Conservation (phyloP, 2,113 vertebrate genomes). For the Mustela nigripes region DNA sequence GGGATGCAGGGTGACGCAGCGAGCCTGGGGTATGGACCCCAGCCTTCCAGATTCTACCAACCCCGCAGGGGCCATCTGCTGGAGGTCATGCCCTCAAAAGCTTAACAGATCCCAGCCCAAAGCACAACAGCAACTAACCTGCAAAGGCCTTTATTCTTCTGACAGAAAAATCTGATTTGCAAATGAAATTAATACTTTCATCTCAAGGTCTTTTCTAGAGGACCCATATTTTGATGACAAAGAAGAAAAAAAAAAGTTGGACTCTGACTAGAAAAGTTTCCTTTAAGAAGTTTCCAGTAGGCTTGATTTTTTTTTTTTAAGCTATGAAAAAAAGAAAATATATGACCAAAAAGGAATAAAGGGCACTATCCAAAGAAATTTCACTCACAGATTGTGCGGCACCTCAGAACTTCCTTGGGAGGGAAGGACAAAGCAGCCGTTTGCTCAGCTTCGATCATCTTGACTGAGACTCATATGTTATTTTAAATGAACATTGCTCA, state of each 20-base stretch:
- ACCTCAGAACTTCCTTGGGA: constrained; percentile 69
- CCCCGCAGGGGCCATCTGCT: not conserved
- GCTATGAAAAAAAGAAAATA: not conserved
- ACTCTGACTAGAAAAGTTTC: constrained; percentile 15
- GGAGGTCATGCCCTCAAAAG: not conserved
- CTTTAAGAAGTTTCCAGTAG: not conserved
- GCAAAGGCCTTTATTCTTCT: not conserved
- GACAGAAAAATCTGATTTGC: not conserved
- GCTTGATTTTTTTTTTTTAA: not conserved
- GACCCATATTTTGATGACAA: not conserved
- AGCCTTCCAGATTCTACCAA: not conserved
- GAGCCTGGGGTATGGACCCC: no score
- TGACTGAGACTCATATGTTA: constrained; percentile 82
- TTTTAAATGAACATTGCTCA: constrained; percentile 75
- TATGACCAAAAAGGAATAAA: constrained; percentile 6
- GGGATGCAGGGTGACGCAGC: not conserved
- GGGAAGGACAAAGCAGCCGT: constrained; percentile 80
- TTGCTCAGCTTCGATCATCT: constrained; percentile 79
- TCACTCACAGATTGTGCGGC: not conserved
- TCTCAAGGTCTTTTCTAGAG: not conserved
- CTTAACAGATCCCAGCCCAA: not conserved
- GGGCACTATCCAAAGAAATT: constrained; percentile 56
- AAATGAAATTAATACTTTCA: not conserved
- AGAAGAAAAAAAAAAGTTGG: not conserved
- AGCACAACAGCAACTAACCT: not conserved